These are phyloP conservation scores for Elymnias hypermnestra DNA, from an alignment of 1,140 invertebrate genomes.

Conservation along the genomic window DNA sequence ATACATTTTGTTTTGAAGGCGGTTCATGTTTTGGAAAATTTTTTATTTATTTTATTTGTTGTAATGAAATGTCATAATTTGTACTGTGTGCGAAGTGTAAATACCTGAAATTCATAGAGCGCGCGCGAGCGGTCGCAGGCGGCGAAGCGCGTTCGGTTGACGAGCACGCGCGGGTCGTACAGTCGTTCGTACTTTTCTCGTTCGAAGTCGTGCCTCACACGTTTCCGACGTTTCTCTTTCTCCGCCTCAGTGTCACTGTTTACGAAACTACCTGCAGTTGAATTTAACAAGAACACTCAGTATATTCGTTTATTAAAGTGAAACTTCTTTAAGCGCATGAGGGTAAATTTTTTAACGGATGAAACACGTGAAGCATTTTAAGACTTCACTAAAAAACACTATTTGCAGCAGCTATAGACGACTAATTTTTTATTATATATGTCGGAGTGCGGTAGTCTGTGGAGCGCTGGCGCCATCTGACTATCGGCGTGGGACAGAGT, in stretches of 20 bases:
- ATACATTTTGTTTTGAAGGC: no score
- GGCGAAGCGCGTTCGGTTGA: constrained; percentile 48
- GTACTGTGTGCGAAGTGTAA: no score
- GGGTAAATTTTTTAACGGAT: not conserved
- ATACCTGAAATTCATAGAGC: constrained; percentile 48
- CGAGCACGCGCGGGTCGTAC: constrained; percentile 45
- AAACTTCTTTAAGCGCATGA: no score
- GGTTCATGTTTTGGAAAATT: constrained; percentile 2
- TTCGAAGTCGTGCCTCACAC: constrained; percentile 41
- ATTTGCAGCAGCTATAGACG: no score
- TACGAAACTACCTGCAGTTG: constrained; percentile 21
- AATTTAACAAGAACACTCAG: no score
- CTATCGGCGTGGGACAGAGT: no score
- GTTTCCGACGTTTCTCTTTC: constrained; percentile 43
- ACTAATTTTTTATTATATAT: not conserved
- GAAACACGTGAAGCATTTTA: no score
- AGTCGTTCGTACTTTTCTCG: constrained; percentile 53
- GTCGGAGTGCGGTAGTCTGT: no score
- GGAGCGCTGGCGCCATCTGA: no score
- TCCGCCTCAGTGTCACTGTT: constrained; percentile 42
- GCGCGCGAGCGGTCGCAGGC: constrained; percentile 58
- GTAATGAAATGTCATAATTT: no score
- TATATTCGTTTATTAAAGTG: not conserved
- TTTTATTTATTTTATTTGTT: no score
- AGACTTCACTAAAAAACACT: not conserved